These are phyloP conservation scores for Rotaria macrura DNA, from an alignment of 2,888 invertebrate genomes.

Conservation along the genomic window DNA sequence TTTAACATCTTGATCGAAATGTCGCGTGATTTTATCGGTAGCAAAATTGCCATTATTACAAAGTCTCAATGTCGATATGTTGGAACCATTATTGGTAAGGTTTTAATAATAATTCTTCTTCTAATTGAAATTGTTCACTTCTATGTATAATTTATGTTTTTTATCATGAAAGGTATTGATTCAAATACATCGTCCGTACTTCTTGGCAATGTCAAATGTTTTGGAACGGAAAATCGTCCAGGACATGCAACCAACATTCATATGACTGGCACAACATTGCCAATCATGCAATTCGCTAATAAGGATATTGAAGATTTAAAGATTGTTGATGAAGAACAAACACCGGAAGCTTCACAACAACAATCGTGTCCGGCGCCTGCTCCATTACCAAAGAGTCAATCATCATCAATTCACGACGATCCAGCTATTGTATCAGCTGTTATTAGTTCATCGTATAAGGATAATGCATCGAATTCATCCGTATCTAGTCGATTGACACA, in stretches of 20 bases:
- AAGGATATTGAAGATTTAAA: slow-evolving; percentile 6
- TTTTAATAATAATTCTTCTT: neutral
- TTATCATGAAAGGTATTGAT: neutral
- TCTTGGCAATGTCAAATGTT: neutral
- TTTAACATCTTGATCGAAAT: neutral
- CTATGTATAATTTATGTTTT: neutral
- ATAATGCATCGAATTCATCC: neutral
- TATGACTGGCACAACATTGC: neutral
- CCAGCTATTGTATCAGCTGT: neutral
- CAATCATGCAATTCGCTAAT: neutral
- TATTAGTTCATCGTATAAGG: neutral
- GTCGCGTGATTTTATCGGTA: neutral
- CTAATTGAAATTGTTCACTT: neutral
- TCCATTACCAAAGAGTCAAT: neutral
- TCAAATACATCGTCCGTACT: neutral
- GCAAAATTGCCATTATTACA: neutral
- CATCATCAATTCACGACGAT: neutral
- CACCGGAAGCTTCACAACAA: neutral
- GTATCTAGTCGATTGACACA: neutral
- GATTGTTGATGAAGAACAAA: neutral
- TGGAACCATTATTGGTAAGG: neutral
- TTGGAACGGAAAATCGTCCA: neutral
- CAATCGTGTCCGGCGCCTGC: neutral
- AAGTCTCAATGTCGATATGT: slow-evolving; percentile 5
- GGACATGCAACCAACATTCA: neutral